These are phyloP conservation scores for Sebastes variabilis DNA, from an alignment of 2,797 vertebrate genomes.

Conservation along the genomic window DNA sequence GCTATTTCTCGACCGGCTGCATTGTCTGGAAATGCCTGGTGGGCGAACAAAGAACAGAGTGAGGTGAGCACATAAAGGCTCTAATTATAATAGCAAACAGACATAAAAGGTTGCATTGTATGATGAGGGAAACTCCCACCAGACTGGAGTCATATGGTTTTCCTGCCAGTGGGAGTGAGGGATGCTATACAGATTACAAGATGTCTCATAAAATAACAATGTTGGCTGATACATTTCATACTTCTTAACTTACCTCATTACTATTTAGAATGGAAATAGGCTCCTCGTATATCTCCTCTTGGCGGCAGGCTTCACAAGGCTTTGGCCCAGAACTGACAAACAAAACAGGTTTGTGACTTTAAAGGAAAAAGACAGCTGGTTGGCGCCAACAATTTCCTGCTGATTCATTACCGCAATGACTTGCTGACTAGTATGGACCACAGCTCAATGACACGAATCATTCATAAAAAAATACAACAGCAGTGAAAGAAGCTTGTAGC, in stretches of 20 bases:
- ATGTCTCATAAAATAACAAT: not conserved
- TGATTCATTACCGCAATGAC: slow-evolving; percentile 5
- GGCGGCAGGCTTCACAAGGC: slow-evolving; percentile 91
- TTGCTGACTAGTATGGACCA: slow-evolving; percentile 14
- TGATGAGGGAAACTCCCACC: slow-evolving; percentile 21
- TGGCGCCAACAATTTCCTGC: slow-evolving; percentile 5
- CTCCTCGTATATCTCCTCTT: slow-evolving; percentile 96
- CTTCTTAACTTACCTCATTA: slow-evolving; percentile 81
- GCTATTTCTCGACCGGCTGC: slow-evolving; percentile 95
- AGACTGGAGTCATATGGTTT: not conserved
- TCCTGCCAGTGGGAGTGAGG: not conserved
- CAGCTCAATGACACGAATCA: not conserved
- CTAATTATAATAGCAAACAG: not conserved
- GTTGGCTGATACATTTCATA: not conserved
- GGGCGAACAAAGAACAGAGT: not conserved
- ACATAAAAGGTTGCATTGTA: slow-evolving; percentile 10
- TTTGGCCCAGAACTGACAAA: slow-evolving; percentile 89
- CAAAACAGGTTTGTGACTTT: slow-evolving; percentile 49
- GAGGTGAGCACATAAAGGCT: slow-evolving; percentile 1
- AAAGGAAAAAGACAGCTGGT: not conserved
- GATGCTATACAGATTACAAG: not conserved
- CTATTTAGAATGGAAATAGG: slow-evolving; percentile 89
- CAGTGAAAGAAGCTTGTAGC: not conserved
- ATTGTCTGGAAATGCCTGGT: slow-evolving; percentile 95
- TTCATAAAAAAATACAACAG: not conserved